Percentiles rank a stretch among this genome's conserved stretches.
phyloP scores from a whole-genome alignment of 2,797 vertebrate species.

The Gallinago nigripennis region DNA sequence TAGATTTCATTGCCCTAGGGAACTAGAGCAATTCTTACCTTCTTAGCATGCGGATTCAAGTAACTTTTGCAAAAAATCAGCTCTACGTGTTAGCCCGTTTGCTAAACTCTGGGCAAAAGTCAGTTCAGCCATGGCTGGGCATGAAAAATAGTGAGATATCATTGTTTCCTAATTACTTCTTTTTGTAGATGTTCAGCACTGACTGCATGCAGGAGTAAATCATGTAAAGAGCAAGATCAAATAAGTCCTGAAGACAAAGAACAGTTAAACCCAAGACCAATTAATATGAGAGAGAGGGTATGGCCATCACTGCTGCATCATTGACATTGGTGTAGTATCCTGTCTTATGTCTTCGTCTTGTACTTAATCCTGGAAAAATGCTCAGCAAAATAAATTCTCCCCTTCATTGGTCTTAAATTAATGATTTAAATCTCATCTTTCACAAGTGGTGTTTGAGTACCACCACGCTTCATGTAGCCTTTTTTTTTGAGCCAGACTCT shows the following conservation, averaged over 20 bases:
- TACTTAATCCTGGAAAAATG: neutral
- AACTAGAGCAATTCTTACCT: neutral
- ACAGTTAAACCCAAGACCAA: neutral
- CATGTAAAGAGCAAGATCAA: neutral
- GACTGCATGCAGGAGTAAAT: neutral
- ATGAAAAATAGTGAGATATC: neutral
- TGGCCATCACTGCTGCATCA: neutral
- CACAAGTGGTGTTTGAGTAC: neutral
- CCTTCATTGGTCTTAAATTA: neutral
- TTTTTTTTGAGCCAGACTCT: neutral
- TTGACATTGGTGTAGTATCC: neutral
- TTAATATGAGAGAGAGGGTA: neutral
- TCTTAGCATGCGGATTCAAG: fast-evolving
- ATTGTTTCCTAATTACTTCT: neutral
- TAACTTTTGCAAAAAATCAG: neutral
- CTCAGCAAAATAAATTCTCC: neutral
- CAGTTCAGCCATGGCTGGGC: neutral
- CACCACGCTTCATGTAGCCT: neutral
- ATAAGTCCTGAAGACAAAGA: neutral
- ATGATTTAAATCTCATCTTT: neutral
- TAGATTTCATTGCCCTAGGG: neutral
- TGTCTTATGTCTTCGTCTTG: neutral
- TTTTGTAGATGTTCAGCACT: neutral
- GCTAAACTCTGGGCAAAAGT: neutral
- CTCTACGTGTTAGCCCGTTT: neutral